These are phyloP conservation scores for Crotalus horridus DNA, from an alignment of 2,113 vertebrate genomes.

Conservation along the genomic window DNA sequence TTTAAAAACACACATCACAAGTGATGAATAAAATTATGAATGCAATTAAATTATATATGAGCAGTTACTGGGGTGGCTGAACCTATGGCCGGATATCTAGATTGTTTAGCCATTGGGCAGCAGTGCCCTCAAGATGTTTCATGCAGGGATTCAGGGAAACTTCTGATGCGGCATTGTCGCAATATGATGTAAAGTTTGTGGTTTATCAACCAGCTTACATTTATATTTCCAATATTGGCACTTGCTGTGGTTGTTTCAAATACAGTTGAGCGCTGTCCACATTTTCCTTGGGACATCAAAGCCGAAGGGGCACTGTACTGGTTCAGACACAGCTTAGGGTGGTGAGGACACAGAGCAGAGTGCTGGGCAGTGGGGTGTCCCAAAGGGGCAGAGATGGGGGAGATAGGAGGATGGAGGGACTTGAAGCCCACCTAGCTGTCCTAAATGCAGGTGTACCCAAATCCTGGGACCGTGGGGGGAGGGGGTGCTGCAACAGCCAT, in stretches of 20 bases:
- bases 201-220: neutral
- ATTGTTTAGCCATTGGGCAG: too few species aligned
- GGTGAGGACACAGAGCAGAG: neutral
- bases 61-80: too few species aligned
- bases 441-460: neutral
- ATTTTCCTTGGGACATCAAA: neutral
- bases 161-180: neutral
- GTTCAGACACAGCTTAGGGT: neutral
- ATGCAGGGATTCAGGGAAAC: neutral
- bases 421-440: neutral
- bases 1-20: too few species aligned
- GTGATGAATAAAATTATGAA: too few species aligned
- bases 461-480: neutral
- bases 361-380: neutral
- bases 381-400: neutral
- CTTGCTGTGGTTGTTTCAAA: neutral
- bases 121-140: neutral
- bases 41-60: too few species aligned
- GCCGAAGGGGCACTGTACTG: neutral
- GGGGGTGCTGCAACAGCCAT: neutral
- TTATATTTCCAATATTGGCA: neutral
- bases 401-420: neutral
- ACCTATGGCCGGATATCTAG: too few species aligned
- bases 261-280: neutral
- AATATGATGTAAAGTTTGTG: neutral